phyloP scores from a whole-genome alignment of 2,797 vertebrate species.

The Poecilia velifera region DNA sequence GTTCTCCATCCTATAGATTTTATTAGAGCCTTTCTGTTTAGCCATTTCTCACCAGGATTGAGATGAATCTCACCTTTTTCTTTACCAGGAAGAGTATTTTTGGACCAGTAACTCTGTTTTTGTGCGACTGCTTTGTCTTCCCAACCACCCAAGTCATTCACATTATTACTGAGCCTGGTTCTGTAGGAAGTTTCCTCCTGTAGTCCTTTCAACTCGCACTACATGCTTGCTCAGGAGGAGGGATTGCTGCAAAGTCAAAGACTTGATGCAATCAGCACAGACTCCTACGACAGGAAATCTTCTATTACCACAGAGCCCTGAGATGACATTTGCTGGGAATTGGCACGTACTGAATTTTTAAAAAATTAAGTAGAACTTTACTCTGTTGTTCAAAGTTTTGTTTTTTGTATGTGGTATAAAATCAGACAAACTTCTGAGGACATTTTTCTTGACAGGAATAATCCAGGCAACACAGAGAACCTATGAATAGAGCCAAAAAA shows the following conservation, averaged over 20 bases:
- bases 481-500: neutral
- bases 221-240: neutral
- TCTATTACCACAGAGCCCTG: neutral
- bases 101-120: neutral
- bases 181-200: neutral
- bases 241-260: neutral
- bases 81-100: neutral
- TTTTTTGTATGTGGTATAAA: neutral
- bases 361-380: neutral
- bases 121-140: neutral
- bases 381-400: neutral
- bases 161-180: neutral
- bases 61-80: neutral
- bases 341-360: neutral
- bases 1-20: neutral
- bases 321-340: neutral
- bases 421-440: neutral
- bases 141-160: neutral
- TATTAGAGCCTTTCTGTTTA: neutral
- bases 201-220: neutral
- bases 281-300: neutral
- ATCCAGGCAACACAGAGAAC: neutral
- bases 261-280: neutral
- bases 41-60: neutral
- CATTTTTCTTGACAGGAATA: neutral